Conservation (phyloP, 2,113 vertebrate species). For the Taxidea taxus region DNA sequence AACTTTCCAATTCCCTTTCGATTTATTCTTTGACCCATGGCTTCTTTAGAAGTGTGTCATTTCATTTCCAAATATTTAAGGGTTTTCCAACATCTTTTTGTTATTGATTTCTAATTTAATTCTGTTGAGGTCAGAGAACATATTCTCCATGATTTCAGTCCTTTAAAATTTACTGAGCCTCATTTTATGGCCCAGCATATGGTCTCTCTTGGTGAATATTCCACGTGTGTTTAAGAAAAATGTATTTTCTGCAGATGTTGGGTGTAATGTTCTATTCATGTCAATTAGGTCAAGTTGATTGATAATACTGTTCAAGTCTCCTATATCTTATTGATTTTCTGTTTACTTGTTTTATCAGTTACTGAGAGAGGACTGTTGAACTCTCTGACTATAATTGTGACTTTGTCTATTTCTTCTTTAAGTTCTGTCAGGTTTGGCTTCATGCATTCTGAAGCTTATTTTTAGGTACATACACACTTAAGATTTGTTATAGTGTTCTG, state of each 20-base stretch:
- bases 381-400: not conserved
- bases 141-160: not conserved
- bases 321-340: not conserved
- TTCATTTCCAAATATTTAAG: conserved; percentile 35
- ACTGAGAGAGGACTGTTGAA: conserved; percentile 13
- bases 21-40: not conserved
- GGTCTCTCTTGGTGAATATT: not conserved
- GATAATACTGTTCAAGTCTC: conserved; percentile 22
- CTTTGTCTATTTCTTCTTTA: conserved; percentile 31
- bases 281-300: conserved; percentile 26
- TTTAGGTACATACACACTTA: not conserved
- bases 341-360: conserved; percentile 35
- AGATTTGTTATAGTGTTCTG: not conserved
- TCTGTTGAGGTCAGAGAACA: conserved; percentile 35
- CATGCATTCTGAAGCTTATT: conserved; percentile 21
- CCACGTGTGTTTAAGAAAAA: not conserved
- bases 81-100: conserved; percentile 35
- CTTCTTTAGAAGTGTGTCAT: not conserved
- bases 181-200: not conserved
- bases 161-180: conserved; percentile 30
- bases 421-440: conserved; percentile 1
- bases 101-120: conserved; percentile 41
- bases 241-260: not conserved
- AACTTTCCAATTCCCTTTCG: not conserved
- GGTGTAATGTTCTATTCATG: not conserved